Conservation (phyloP, 2,797 vertebrate species). For the Telmatherina bonti region DNA sequence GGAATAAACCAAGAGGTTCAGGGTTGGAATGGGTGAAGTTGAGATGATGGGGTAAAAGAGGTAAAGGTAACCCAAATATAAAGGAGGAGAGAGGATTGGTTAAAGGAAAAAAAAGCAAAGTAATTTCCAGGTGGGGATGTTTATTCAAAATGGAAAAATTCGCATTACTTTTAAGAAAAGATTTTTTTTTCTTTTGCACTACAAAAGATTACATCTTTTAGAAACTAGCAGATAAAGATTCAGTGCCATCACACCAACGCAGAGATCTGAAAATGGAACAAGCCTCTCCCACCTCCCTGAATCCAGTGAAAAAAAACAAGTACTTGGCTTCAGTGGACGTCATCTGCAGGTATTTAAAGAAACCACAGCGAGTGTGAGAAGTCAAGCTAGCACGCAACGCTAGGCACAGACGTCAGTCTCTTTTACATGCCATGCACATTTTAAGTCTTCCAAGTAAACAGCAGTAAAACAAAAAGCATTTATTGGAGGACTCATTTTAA, state of each 20-base stretch:
- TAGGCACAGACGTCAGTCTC: slow-evolving; percentile 9
- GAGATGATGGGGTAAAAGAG: slow-evolving; percentile 3
- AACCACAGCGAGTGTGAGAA: slow-evolving; percentile 7
- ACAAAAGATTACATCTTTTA: slow-evolving; percentile 6
- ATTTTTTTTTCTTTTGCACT: neutral
- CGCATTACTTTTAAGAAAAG: neutral
- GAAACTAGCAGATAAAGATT: neutral
- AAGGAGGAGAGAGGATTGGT: neutral
- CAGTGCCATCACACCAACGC: neutral
- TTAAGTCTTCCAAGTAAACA: neutral
- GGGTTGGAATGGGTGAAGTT: neutral
- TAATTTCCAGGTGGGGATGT: neutral
- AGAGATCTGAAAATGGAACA: slow-evolving; percentile 24
- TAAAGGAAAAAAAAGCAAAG: neutral
- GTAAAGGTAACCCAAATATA: neutral
- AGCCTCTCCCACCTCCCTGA: slow-evolving; percentile 9
- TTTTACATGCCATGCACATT: neutral
- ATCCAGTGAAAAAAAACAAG: neutral
- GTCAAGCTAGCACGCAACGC: slow-evolving; percentile 30
- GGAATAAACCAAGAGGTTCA: neutral
- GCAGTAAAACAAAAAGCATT: neutral
- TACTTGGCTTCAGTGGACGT: slow-evolving; percentile 6
- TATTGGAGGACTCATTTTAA: neutral
- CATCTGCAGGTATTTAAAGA: slow-evolving; percentile 61
- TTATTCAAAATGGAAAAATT: neutral